Evolutionary conservation across 2,113 vertebrate genomes (phyloP).

Genomic region (Typhlomys cinereus): DNA sequence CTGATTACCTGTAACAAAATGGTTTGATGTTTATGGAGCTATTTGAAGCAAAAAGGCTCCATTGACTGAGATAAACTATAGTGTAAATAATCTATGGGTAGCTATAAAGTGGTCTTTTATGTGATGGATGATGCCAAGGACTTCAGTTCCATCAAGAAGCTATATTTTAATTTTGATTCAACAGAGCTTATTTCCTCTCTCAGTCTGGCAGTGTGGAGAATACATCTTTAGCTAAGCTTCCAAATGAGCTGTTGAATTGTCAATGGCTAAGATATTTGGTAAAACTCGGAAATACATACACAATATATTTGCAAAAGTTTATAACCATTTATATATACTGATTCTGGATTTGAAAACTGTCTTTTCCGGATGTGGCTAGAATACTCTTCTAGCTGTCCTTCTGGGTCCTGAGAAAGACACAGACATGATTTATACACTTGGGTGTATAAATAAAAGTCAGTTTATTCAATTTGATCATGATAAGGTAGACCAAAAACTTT

Average conservation of each 20-base stretch:
- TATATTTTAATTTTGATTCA: slow-evolving; percentile 35
- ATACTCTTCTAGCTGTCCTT: not conserved
- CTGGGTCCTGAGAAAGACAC: not conserved
- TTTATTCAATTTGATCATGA: no score
- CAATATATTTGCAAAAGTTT: not conserved
- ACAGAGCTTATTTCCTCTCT: not conserved
- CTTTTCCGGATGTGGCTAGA: not conserved
- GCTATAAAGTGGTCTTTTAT: not conserved
- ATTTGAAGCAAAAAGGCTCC: slow-evolving; percentile 53
- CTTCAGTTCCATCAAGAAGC: not conserved
- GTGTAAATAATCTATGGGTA: slow-evolving; percentile 12
- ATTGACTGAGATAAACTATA: slow-evolving; percentile 27
- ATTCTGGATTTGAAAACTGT: not conserved
- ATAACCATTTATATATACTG: not conserved
- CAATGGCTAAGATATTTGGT: not conserved
- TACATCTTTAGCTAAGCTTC: not conserved
- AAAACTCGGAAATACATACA: not conserved
- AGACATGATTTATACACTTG: no score
- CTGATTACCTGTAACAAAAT: slow-evolving; percentile 60
- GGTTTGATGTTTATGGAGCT: slow-evolving; percentile 47
- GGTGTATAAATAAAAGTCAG: no score
- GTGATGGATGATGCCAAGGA: not conserved
- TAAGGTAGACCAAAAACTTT: no score
- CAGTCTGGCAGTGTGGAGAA: not conserved
- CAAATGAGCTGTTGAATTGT: not conserved